phyloP scores from a whole-genome alignment of 53 echinoderm and acorn worm genomes.

The Arbacia lixula region DNA sequence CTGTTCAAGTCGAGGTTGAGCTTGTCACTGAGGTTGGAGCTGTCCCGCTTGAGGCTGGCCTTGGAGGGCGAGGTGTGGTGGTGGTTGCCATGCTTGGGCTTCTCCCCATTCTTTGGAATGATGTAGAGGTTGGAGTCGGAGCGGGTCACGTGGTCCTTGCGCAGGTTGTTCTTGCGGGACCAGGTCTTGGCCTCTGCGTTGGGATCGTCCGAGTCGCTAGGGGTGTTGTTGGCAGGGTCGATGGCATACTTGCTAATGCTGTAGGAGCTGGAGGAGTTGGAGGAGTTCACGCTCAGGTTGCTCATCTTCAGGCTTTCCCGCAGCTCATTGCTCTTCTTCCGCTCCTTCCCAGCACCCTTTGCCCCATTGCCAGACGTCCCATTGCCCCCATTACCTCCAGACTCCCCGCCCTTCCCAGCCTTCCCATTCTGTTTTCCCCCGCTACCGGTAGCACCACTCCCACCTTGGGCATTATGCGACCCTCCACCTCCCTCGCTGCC shows the following conservation, averaged over 20 bases:
- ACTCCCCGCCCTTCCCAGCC: constrained; percentile 56
- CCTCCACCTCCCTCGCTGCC: constrained; percentile 69
- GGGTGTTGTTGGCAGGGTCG: constrained; percentile 97
- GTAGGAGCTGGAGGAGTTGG: constrained; percentile 91
- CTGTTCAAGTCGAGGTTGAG: constrained; percentile 86
- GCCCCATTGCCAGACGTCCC: constrained; percentile 40
- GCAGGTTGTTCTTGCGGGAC: constrained; percentile 78
- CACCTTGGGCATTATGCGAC: constrained; percentile 61
- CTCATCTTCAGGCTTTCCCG: constrained; percentile 93
- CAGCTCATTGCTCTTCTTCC: constrained; percentile 96
- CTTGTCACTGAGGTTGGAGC: constrained; percentile 68
- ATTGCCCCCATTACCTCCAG: constrained; percentile 63
- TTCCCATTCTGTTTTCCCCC: constrained; percentile 69
- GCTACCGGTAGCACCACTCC: constrained; percentile 60
- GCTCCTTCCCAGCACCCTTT: constrained; percentile 59
- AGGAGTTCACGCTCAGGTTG: constrained; percentile 95
- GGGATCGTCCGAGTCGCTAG: constrained; percentile 92
- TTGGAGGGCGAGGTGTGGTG: constrained; percentile 78
- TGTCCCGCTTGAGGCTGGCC: constrained; percentile 75
- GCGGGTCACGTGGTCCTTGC: constrained; percentile 57
- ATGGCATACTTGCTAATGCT: constrained; percentile 98
- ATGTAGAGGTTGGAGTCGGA: constrained; percentile 92
- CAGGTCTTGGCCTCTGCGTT: constrained; percentile 75
- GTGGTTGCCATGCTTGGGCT: constrained; percentile 54
- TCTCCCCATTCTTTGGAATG: constrained; percentile 78